phyloP scores from a whole-genome alignment of 2,113 vertebrate species.

The Aptenodytes forsteri region DNA sequence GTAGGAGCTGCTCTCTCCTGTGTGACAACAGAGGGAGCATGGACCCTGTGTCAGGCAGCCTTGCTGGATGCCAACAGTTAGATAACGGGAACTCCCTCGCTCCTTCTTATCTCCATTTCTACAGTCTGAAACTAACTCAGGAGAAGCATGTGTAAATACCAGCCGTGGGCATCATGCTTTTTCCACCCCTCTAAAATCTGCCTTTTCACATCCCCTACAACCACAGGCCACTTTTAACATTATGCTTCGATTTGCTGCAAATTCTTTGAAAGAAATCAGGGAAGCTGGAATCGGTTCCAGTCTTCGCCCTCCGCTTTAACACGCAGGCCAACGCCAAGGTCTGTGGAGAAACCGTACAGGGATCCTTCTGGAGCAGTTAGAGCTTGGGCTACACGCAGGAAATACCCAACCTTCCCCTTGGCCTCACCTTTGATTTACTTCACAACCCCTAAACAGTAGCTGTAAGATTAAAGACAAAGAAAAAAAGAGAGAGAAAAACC shows the following conservation, averaged over 20 bases:
- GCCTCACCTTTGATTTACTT: neutral
- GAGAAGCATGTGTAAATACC: neutral
- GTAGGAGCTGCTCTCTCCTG: neutral
- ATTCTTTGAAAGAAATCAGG: neutral
- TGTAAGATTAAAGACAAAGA: neutral
- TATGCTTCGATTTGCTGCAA: neutral
- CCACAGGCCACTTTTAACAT: neutral
- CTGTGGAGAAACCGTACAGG: neutral
- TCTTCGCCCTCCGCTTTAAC: neutral
- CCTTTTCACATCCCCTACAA: neutral
- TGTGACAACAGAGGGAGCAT: neutral
- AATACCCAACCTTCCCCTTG: neutral
- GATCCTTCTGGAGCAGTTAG: neutral
- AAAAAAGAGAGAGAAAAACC: neutral
- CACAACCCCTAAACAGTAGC: neutral
- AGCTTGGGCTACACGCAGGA: neutral
- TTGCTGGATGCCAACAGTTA: neutral
- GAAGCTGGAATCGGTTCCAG: neutral
- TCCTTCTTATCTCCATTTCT: neutral
- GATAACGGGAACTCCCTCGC: fast-evolving
- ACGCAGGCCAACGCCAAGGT: neutral
- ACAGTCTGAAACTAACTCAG: neutral
- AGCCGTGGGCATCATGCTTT: neutral
- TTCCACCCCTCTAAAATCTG: neutral
- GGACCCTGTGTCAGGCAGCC: neutral